Evolutionary conservation across 2,113 vertebrate species (phyloP), one percentile per base, ranked within the genome.

Genomic region (Coptodon bakossiorum): DNA sequence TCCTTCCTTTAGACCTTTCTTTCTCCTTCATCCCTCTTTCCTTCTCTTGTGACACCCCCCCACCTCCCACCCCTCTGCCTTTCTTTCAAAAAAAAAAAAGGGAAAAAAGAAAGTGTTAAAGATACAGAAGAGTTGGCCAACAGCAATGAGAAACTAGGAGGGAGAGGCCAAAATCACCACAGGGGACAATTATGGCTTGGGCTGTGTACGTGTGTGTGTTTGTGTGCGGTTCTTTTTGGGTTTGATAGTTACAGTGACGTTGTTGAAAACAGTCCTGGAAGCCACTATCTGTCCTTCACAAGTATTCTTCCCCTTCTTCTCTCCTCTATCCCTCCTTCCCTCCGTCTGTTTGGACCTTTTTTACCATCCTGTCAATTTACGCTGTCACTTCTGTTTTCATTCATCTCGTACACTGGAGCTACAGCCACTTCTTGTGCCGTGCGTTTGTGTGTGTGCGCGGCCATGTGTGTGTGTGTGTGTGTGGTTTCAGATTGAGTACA

Each of bases 351-450:
- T 93, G 89, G 81, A 90, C 88, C 86, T 87, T 90, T 82, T 59
- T 91, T 68, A 76, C 87, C 86, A 84, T 88, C 86, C 91, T 78
- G 81, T 91, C 92, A 95, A 38, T 93, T 95, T 84, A 90, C 83
- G 31, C 90, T 94, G 94, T 95, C 95, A 95, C 92, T 95, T 95
- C 89, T 90, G 90, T 84, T 95, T 94, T 93, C 48, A 84, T 87
- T 95, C 95, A 95, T 86, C 84, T 86, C 40, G 12, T 84, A 92
- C 84, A 82, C 87, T 88, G 83, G 50, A 91, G 89, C 88, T 82
- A 88, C 43, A 52, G 63, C 17, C 48, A 81, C 27, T 80, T 66
- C 57, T 80, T 53, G 36, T 84, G 34, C 59, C 29, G 6, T 54
- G 87, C 50, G 16, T 85, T 76, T 57, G 50, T 66, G 16, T 50